Percentiles rank a stretch among this genome's conserved stretches.
Conservation (phyloP, 2,888 invertebrate species). For the Meloe dianella region DNA sequence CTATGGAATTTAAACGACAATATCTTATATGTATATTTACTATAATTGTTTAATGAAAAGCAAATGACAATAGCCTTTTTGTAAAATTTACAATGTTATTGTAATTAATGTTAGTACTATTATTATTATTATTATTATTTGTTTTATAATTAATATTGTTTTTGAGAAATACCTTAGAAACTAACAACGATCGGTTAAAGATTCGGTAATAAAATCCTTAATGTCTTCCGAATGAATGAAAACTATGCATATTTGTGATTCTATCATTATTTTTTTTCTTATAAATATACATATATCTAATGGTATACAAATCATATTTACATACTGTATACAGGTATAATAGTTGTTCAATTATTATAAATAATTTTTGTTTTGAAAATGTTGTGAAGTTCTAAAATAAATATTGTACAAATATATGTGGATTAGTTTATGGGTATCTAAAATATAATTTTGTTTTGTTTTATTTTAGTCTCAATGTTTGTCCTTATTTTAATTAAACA, state of each 20-base stretch:
- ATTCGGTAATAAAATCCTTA: constrained; percentile 42
- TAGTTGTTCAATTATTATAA: constrained; percentile 22
- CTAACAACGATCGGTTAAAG: constrained; percentile 34
- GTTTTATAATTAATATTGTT: too few species aligned
- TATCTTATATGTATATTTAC: constrained; percentile 23
- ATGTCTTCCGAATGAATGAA: constrained; percentile 49
- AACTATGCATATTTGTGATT: constrained; percentile 43
- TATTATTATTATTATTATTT: constrained; percentile 14
- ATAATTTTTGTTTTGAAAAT: constrained; percentile 19
- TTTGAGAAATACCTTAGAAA: constrained; percentile 20
- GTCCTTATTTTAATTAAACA: constrained; percentile 28
- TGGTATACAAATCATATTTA: constrained; percentile 33
- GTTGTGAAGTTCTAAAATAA: constrained; percentile 24
- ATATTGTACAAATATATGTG: constrained; percentile 24
- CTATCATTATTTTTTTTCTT: constrained; percentile 32
- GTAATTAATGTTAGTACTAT: constrained; percentile 12
- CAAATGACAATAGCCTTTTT: constrained; percentile 33
- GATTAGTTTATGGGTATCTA: constrained; percentile 24
- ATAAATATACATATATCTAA: constrained; percentile 24
- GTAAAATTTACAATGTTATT: constrained; percentile 21
- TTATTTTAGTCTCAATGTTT: constrained; percentile 13
- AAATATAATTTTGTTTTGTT: constrained; percentile 20
- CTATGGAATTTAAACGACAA: constrained; percentile 33
- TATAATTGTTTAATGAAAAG: constrained; percentile 18
- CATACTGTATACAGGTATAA: constrained; percentile 34